Evolutionary conservation across 2,888 invertebrate species (phyloP).

Genomic region (Anagyrus pseudococci): DNA sequence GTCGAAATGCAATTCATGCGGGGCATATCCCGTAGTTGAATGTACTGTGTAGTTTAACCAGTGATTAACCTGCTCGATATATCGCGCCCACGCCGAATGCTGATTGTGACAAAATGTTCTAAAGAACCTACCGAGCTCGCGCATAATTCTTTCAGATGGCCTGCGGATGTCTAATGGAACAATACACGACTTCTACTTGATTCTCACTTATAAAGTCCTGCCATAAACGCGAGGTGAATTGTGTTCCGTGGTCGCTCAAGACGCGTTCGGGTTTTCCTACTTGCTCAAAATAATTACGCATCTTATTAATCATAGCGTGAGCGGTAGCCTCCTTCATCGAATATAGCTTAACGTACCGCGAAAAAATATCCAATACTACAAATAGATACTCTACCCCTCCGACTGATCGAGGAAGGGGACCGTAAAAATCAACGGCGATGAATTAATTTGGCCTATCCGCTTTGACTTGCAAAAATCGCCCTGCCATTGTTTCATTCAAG

Average conservation of each 20-base stretch:
- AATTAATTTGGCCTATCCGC: not conserved
- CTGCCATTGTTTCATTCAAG: constrained; percentile 2
- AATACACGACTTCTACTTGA: not conserved
- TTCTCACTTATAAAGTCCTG: not conserved
- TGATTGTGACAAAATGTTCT: constrained; percentile 1
- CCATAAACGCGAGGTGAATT: not conserved
- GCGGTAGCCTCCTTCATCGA: constrained; percentile 1
- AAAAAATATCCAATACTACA: constrained; percentile 10
- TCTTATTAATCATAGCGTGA: not conserved
- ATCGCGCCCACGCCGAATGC: constrained; percentile 17
- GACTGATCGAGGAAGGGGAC: constrained; percentile 3
- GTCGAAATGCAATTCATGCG: too few species aligned
- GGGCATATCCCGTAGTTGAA: too few species aligned
- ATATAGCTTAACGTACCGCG: constrained; percentile 1
- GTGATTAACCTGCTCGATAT: too few species aligned
- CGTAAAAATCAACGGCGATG: constrained; percentile 14
- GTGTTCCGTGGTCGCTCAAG: constrained; percentile 6
- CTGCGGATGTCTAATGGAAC: constrained; percentile 11
- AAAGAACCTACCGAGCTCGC: constrained; percentile 5
- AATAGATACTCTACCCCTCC: constrained; percentile 12
- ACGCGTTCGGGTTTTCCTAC: constrained; percentile 10
- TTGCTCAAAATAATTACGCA: not conserved
- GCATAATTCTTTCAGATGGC: constrained; percentile 9
- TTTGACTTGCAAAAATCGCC: not conserved
- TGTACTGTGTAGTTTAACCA: too few species aligned